phyloP scores from a whole-genome alignment of 2,113 vertebrate genomes.

The Blennius ocellaris region DNA sequence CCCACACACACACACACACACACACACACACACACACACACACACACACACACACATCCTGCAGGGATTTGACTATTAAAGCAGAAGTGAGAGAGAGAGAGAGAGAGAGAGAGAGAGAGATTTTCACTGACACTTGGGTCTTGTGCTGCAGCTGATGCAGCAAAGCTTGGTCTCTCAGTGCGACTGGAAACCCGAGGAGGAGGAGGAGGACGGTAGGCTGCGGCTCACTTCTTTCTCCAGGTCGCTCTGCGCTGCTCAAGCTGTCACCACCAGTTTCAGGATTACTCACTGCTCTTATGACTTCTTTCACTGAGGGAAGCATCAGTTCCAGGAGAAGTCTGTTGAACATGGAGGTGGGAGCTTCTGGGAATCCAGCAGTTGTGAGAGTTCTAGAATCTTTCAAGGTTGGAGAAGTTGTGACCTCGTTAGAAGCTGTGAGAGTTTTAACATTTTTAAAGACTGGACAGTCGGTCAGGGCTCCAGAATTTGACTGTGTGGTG shows the following conservation, averaged over 20 bases:
- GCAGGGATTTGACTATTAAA: conserved; percentile 61
- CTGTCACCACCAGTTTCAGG: too few relatives aligned
- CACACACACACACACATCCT: conserved; percentile 33
- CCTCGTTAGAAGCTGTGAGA: too few relatives aligned
- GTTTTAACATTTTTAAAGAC: too few relatives aligned
- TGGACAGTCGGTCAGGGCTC: too few relatives aligned
- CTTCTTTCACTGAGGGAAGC: too few relatives aligned
- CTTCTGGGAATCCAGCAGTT: too few relatives aligned
- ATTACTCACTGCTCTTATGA: neutral
- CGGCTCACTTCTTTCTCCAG: neutral
- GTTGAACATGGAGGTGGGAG: too few relatives aligned
- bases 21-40: conserved; percentile 25
- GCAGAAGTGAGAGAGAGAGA: conserved; percentile 69
- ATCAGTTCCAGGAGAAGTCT: too few relatives aligned
- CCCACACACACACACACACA: conserved; percentile 24
- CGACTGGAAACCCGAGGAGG: conserved; percentile 35
- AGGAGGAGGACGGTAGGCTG: conserved; percentile 60
- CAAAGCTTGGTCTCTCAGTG: conserved; percentile 27
- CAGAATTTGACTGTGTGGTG: too few relatives aligned
- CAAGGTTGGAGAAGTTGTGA: too few relatives aligned
- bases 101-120: neutral
- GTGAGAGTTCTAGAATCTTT: too few relatives aligned
- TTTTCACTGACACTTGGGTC: conserved; percentile 59
- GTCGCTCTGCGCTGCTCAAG: neutral
- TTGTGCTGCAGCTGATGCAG: conserved; percentile 58